Percentiles rank a stretch among this genome's conserved stretches.
Evolutionary conservation across 2,113 vertebrate species (phyloP).

Genomic region (Fregetta grallaria): DNA sequence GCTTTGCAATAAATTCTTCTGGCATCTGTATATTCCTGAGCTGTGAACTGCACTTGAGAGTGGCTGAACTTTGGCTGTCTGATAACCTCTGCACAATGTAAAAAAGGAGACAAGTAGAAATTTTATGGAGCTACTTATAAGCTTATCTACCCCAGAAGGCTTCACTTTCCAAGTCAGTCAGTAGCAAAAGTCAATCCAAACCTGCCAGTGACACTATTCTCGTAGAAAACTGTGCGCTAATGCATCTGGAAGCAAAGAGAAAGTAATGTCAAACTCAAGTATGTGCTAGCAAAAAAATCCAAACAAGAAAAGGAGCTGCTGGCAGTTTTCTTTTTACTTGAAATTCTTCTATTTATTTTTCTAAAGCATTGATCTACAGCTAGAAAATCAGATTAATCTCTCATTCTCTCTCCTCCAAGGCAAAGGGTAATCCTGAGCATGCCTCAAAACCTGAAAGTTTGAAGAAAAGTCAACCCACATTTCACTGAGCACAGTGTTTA

Average conservation of each 20-base stretch:
- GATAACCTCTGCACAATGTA: conserved; percentile 30
- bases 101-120: conserved; percentile 21
- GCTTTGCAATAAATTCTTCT: background rate
- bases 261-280: background rate
- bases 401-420: background rate
- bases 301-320: background rate
- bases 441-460: background rate
- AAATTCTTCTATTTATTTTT: conserved; percentile 16
- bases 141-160: conserved; percentile 27
- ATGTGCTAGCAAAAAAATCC: background rate
- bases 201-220: conserved; percentile 17
- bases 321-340: background rate
- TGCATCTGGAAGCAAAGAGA: background rate
- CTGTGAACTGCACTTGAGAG: background rate
- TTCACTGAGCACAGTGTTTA: background rate
- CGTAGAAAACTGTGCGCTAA: background rate
- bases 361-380: background rate
- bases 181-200: conserved; percentile 50
- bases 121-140: conserved; percentile 32
- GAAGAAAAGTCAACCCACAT: background rate
- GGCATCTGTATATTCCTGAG: background rate
- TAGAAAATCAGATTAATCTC: conserved; percentile 7
- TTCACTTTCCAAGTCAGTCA: conserved; percentile 42
- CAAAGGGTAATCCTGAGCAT: background rate
- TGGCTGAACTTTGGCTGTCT: conserved; percentile 27